Evolutionary conservation across 1,140 invertebrate species (phyloP), one percentile per base, ranked within the genome.

Genomic region (Atta cephalotes): DNA sequence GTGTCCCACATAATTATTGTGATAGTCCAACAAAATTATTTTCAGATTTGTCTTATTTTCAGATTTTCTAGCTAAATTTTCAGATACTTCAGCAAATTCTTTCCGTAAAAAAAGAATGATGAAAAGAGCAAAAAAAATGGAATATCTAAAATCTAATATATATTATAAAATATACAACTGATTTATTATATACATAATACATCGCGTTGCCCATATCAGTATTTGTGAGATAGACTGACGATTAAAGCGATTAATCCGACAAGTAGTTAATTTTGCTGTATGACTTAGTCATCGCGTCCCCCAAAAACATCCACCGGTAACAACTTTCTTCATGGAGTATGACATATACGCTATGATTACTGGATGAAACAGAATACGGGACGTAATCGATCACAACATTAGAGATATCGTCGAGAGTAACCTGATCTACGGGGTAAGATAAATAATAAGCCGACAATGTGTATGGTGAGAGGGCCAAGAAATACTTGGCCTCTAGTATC

Each of bases 391-490:
- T 89, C 82, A 81, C 76, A 62, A 85, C 86, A 84, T 88, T 84
- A 66, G 78, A 89, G 76, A 89, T 88, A 91, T 91, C 90, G 89
- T 90, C 71, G 77, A 87, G 80, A 87, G 90, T 91, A 91, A 91
- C 81, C 63, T 82, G 90, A 91, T 87, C 87, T 82, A 85, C 53
- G 49, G 35, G 51, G 68, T 56, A 80, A 82, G 87, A 91, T 89
- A 90, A 91, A 90, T 90, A 91, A 91, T 81, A 84, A 90, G 70
- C 77, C 85, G 56, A 35, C 63, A 74, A 21, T 71, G 49, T 56
- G 49, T 56, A 25, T 63, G 76, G 70, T 60, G 77, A 81, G 81
- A 81, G 76, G 82, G 68, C 58, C 53, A 74, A 88, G 77, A 89
- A 87, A 87, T 88, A 49, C 35, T 58, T 77, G 60, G 84, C 74